Conservation (phyloP, 2,797 vertebrate genomes). For the Hydrophis major region DNA sequence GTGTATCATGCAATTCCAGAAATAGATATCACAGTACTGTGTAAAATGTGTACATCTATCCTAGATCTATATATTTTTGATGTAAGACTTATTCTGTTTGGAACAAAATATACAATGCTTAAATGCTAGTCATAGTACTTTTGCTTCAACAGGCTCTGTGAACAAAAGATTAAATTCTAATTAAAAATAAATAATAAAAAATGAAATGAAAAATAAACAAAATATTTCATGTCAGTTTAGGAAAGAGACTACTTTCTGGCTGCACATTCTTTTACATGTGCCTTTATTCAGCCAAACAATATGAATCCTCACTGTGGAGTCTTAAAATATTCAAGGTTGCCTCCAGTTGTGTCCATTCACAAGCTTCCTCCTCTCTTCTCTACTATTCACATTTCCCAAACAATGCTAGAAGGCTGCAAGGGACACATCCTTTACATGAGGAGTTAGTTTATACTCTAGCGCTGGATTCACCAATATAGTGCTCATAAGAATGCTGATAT, state of each 20-base stretch:
- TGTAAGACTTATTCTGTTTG: not conserved
- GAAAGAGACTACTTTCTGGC: not conserved
- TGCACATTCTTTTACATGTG: not conserved
- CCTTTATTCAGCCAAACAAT: not conserved
- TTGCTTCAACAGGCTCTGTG: not conserved
- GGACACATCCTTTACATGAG: no score
- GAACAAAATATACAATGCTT: not conserved
- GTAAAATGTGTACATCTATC: not conserved
- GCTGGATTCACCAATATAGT: not conserved
- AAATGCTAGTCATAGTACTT: constrained; percentile 1
- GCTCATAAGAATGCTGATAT: not conserved
- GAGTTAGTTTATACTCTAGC: not conserved
- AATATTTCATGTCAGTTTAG: not conserved
- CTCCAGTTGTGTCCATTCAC: not conserved
- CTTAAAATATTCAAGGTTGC: not conserved
- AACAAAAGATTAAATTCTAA: constrained; percentile 16
- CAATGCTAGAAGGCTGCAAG: not conserved
- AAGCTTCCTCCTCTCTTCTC: not conserved
- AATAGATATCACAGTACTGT: not conserved
- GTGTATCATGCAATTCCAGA: not conserved
- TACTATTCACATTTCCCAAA: not conserved
- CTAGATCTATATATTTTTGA: not conserved
- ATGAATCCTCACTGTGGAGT: not conserved
- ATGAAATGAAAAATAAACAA: not conserved
- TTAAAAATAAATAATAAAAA: not conserved